Base-by-base conservation (phyloP, 2,113 vertebrate genomes). In the Synodontis membranacea region DNA sequence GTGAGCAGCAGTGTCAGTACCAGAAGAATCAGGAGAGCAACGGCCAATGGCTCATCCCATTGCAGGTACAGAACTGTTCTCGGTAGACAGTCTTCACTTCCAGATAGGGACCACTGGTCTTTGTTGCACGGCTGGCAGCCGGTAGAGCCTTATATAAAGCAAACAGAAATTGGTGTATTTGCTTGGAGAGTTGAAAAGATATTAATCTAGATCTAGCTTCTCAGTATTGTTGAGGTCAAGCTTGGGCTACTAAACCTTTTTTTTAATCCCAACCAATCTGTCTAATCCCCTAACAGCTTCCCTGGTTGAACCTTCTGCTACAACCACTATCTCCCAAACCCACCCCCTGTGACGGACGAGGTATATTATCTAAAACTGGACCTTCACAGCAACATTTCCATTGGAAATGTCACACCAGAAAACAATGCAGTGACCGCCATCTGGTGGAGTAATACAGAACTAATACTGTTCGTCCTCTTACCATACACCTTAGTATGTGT, bases 1-100 rank as follows among this genome's bases (percentile, higher is more conserved):
- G 94, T 95, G 86, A 95, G 80, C 64, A 96, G 84, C 64, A 96
- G 90, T 60, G 96, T 96, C 54, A 93, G 42, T n/a, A n/a, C 6
- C 0, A 96, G 88, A 62, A 94, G 90, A 66, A 93, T 0, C 70
- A 93, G 85, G 83, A 97, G 91, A 0, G 80, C 7, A 0, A 95
- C 68, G 64, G 95, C 91, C 75, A 94, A 23, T 0, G 86, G 89
- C 46, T 91, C 48, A 0, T 91, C 80, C 96, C 96, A 96, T 1
- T 86, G 46, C 0, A 97, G 93, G 78, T 94, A 94, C 28, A 92
- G 10, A 84, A 94, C 75, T 0, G 42, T 91, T 72, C 94, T 92
- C 14, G 90, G 70, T 76, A 94, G 92, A 89, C 96, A 97, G 31
- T 68, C 76, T 3, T 92, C 92, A 42, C 93, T 95, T 0, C 76